Conservation (phyloP, 1,140 invertebrate species). For the Drosophila ogumai region DNA sequence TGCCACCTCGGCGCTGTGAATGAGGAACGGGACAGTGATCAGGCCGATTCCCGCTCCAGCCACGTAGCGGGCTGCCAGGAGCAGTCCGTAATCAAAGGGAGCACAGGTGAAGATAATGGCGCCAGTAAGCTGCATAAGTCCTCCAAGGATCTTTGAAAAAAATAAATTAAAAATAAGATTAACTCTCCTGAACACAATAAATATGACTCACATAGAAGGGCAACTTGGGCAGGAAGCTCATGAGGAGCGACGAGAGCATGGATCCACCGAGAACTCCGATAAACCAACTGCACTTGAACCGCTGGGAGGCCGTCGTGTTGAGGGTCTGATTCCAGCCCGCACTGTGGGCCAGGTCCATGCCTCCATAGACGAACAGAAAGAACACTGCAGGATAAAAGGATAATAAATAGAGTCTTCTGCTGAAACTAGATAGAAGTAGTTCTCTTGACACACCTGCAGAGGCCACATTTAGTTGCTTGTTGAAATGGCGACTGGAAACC, state of each 20-base stretch:
- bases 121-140: conserved; percentile 42
- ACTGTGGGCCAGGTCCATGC: conserved; percentile 69
- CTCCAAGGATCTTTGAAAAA: conserved; percentile 26
- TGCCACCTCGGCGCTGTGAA: conserved; percentile 65
- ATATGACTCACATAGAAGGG: conserved; percentile 56
- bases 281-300: conserved; percentile 69
- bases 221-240: conserved; percentile 48
- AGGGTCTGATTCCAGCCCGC: conserved; percentile 63
- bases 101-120: conserved; percentile 63
- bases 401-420: too few relatives aligned
- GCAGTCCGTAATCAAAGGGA: conserved; percentile 45
- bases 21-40: conserved; percentile 57
- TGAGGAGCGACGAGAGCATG: conserved; percentile 30
- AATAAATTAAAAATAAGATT: too few relatives aligned
- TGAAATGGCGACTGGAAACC: neutral
- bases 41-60: conserved; percentile 66
- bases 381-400: neutral
- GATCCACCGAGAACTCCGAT: conserved; percentile 66
- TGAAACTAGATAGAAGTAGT: too few relatives aligned
- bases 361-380: conserved; percentile 60
- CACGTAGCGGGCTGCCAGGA: conserved; percentile 67
- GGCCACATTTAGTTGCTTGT: conserved; percentile 33
- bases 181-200: fast-evolving
- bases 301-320: conserved; percentile 17
- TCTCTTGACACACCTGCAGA: conserved; percentile 1